A percentile compares a stretch with the other conserved stretches of the same genome.
Conservation (phyloP, 2,888 invertebrate genomes). For the Hermodice carunculata region DNA sequence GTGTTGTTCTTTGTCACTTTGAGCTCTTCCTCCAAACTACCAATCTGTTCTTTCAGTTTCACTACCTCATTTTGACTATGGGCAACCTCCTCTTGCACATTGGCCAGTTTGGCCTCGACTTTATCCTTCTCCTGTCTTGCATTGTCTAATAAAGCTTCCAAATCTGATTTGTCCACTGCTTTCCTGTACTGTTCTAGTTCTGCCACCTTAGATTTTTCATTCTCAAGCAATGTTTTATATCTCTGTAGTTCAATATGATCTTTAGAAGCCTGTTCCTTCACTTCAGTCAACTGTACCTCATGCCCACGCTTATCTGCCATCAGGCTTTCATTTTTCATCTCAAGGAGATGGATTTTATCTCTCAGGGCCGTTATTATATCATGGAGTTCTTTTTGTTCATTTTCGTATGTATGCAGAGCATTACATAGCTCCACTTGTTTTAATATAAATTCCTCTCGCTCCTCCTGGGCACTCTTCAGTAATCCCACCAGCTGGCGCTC, state of each 20-base stretch:
- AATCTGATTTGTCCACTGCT: constrained; percentile 79
- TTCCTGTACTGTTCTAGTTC: constrained; percentile 75
- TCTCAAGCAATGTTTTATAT: constrained; percentile 83
- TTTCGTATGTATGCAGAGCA: constrained; percentile 74
- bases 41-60: constrained; percentile 78
- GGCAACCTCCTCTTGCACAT: constrained; percentile 74
- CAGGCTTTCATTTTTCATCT: constrained; percentile 81
- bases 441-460: constrained; percentile 64
- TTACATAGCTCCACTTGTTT: constrained; percentile 85
- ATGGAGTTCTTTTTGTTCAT: constrained; percentile 55
- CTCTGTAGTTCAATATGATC: constrained; percentile 85
- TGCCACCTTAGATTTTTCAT: constrained; percentile 85
- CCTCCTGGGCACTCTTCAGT: constrained; percentile 74
- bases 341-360: constrained; percentile 78
- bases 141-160: constrained; percentile 77
- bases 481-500: constrained; percentile 82
- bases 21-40: constrained; percentile 78
- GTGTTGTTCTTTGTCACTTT: constrained; percentile 84
- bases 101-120: constrained; percentile 68
- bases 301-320: constrained; percentile 81
- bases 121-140: constrained; percentile 79
- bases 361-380: constrained; percentile 73
- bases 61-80: constrained; percentile 79
- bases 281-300: constrained; percentile 77
- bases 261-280: constrained; percentile 79